Conservation (phyloP, 2,888 invertebrate species). For the Acanthosoma haemorrhoidale region DNA sequence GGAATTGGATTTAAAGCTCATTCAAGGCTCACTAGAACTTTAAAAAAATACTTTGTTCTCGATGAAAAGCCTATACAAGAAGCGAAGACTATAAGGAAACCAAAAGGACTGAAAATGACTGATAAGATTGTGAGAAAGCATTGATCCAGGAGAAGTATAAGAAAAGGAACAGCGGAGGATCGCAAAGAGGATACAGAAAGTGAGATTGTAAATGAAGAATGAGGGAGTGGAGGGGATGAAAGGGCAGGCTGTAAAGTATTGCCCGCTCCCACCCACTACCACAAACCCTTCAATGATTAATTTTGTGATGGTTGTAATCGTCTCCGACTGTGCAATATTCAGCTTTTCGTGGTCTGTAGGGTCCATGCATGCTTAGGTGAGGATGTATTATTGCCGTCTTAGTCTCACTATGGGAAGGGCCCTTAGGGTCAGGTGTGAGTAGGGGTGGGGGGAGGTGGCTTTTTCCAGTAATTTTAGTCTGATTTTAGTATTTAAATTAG, state of each 20-base stretch:
- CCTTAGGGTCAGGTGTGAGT: no score
- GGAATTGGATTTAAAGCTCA: no score
- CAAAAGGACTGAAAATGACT: constrained; percentile 13
- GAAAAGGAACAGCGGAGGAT: constrained; percentile 35
- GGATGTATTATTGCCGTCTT: background rate
- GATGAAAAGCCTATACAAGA: no score
- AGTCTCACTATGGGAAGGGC: no score
- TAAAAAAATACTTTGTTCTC: no score
- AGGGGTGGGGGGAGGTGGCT: no score
- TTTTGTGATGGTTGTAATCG: constrained; percentile 25
- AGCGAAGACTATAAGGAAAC: background rate
- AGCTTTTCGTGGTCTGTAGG: constrained; percentile 6
- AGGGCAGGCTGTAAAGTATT: background rate
- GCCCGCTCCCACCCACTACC: background rate
- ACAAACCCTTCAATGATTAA: constrained; percentile 20
- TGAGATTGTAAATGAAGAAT: constrained; percentile 28
- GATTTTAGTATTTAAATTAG: no score
- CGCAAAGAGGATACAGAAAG: constrained; percentile 32
- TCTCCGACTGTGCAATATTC: constrained; percentile 24
- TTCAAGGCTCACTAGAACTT: no score
- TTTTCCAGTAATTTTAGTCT: no score
- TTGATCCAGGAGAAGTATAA: constrained; percentile 39
- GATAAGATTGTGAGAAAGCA: no score
- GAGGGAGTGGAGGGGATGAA: constrained; percentile 23
- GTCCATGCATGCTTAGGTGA: constrained; percentile 1